phyloP scores from a whole-genome alignment of 2,797 vertebrate genomes.

The Pangasius sanitwongsei region DNA sequence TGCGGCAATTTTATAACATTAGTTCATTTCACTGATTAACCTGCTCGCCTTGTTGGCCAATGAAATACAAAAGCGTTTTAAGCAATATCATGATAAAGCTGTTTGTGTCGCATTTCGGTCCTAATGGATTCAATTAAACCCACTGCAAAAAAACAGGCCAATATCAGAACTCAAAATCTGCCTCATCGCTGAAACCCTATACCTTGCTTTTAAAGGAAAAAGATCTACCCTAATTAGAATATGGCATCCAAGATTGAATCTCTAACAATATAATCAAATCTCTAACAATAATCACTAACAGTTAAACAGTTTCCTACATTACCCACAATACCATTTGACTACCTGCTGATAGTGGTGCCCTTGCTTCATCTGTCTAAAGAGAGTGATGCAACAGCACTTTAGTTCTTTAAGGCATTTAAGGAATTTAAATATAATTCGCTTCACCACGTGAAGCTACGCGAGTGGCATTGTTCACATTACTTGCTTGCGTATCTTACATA shows the following conservation, averaged over 20 bases:
- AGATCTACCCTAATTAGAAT: background rate
- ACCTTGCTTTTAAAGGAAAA: too few species aligned
- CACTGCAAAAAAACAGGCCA: too few species aligned
- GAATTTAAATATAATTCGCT: background rate
- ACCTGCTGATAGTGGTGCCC: background rate
- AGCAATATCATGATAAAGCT: background rate
- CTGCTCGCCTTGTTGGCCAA: background rate
- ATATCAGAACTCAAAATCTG: too few species aligned
- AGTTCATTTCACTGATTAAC: background rate
- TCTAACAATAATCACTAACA: background rate
- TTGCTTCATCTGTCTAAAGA: background rate
- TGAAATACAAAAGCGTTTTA: background rate
- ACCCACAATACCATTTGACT: background rate
- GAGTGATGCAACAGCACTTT: background rate
- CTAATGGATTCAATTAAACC: background rate
- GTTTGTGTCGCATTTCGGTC: background rate
- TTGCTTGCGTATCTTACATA: too few species aligned
- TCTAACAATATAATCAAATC: background rate
- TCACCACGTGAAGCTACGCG: background rate
- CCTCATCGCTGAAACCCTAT: too few species aligned
- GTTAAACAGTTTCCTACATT: background rate
- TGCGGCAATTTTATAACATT: background rate
- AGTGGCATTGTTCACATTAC: background rate
- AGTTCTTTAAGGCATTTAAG: background rate
- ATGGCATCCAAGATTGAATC: background rate